Evolutionary conservation across 2,113 vertebrate species (phyloP).

Genomic region (Scomber japonicus): DNA sequence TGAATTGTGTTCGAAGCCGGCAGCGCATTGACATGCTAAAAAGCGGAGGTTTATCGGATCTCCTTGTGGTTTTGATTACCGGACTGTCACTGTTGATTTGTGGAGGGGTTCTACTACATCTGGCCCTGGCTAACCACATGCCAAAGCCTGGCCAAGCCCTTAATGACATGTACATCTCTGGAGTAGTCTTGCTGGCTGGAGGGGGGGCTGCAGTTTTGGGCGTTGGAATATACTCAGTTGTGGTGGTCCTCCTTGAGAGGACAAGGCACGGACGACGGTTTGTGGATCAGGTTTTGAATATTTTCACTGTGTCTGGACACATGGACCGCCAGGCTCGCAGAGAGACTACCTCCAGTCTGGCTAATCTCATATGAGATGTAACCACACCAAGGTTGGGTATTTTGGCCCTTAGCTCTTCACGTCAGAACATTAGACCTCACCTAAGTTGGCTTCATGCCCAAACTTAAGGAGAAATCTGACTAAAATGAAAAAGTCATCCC

Average conservation of each 20-base stretch:
- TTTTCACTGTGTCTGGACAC: constrained; percentile 94
- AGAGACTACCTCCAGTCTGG: constrained; percentile 93
- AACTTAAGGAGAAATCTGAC: constrained; percentile 23
- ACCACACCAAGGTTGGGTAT: background rate
- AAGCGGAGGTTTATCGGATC: constrained; percentile 92
- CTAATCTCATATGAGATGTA: constrained; percentile 90
- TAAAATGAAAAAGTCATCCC: constrained; percentile 10
- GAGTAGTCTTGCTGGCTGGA: constrained; percentile 87
- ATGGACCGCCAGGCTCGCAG: constrained; percentile 83
- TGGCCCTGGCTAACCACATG: constrained; percentile 89
- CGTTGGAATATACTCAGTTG: constrained; percentile 87
- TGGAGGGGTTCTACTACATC: constrained; percentile 88
- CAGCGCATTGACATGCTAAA: constrained; percentile 92
- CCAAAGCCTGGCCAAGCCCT: constrained; percentile 85
- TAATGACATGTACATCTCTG: constrained; percentile 93
- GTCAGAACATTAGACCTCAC: constrained; percentile 23
- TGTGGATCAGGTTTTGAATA: constrained; percentile 78
- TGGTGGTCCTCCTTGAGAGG: constrained; percentile 78
- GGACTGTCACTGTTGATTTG: constrained; percentile 90
- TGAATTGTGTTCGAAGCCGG: constrained; percentile 95
- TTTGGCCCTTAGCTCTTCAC: background rate
- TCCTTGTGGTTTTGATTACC: constrained; percentile 89
- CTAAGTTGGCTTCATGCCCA: background rate
- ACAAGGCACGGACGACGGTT: constrained; percentile 75
- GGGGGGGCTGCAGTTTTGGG: constrained; percentile 88